Evolutionary conservation across 2,113 vertebrate genomes (phyloP), one percentile per base, ranked within the genome.

Genomic region (Chaetops frenatus): DNA sequence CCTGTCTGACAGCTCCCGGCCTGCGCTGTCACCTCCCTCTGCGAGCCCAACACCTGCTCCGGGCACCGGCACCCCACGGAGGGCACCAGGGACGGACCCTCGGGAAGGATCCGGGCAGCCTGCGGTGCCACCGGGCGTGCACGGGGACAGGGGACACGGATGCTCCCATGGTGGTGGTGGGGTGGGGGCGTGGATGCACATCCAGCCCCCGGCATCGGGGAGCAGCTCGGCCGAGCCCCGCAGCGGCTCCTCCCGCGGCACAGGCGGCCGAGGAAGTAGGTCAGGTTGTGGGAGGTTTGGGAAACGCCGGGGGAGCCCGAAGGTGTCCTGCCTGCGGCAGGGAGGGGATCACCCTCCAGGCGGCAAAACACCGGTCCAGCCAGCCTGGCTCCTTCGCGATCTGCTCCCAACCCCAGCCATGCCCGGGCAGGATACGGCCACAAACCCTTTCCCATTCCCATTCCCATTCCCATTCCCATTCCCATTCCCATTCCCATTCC

Each of bases 1-100:
- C 96, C 93, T 94, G 94, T 94, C 96, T 95, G 96, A 93, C 95
- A 96, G 95, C 96, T 96, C 94, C 94, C 38, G 31, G 79, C 93
- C 88, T 89, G 90, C 51, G 42, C 86, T 96, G 95, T 96, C 93
- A 94, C 82, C 94, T 96, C 92, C 86, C 88, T 92, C 85, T 10
- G 9, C 7, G 6, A 89, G 60, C 86, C 84, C 91, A 81, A 66
- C 85, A 93, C 81, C 95, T 95, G 90, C 94, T 94, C 35, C 12
- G 23, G 84, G 66, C 90, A 93, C 5, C 54, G 15, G 71, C 86
- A 76, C 71, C 83, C 83, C 89, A 22, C 5, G 11, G 58, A 66
- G 35, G 56, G 47, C 45, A n/a, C 19, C 13, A 3, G 61, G 47
- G 51, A 67, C 0, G 10, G 65, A 79, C 47, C 61, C 57, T 33